Evolutionary conservation across 2,113 vertebrate species (phyloP).

Genomic region (Synchiropus splendidus): DNA sequence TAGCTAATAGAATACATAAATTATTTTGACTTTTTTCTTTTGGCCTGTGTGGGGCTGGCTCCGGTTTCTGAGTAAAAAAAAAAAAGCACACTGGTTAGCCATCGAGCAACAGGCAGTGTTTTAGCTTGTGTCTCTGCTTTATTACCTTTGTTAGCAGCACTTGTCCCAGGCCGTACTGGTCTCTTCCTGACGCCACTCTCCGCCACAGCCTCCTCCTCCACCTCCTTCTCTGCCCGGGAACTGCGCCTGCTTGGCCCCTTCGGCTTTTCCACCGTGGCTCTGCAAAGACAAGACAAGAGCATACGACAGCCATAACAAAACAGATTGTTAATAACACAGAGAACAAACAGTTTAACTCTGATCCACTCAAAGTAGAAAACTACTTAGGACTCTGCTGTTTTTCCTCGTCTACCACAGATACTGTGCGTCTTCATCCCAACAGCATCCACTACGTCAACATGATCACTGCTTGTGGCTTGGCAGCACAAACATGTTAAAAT

Average conservation of each 20-base stretch:
- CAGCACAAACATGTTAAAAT: conserved; percentile 59
- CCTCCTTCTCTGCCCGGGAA: conserved; percentile 86
- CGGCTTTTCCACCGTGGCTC: conserved; percentile 81
- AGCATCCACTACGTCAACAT: conserved; percentile 51
- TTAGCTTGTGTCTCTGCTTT: neutral
- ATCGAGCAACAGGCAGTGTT: neutral
- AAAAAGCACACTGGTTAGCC: neutral
- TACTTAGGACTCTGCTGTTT: conserved; percentile 62
- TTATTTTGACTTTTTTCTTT: conserved; percentile 97
- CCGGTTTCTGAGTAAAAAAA: conserved; percentile 73
- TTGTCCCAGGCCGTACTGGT: conserved; percentile 76
- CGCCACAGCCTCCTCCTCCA: conserved; percentile 71
- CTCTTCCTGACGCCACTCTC: conserved; percentile 90
- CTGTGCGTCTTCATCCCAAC: conserved; percentile 58
- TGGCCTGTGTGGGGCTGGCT: conserved; percentile 89
- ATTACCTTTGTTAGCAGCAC: conserved; percentile 76
- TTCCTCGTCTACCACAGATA: conserved; percentile 75
- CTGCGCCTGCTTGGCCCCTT: conserved; percentile 89
- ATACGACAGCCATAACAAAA: conserved; percentile 15
- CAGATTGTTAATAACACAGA: conserved; percentile 22
- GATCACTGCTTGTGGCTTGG: conserved; percentile 56
- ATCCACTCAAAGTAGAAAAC: conserved; percentile 46
- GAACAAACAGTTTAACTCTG: conserved; percentile 20
- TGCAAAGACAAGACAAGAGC: conserved; percentile 68
- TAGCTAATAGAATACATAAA: conserved; percentile 29